Percentiles rank a stretch among this genome's conserved stretches.
Evolutionary conservation across 2,797 vertebrate genomes (phyloP).

Genomic region (Decapterus maruadsi): DNA sequence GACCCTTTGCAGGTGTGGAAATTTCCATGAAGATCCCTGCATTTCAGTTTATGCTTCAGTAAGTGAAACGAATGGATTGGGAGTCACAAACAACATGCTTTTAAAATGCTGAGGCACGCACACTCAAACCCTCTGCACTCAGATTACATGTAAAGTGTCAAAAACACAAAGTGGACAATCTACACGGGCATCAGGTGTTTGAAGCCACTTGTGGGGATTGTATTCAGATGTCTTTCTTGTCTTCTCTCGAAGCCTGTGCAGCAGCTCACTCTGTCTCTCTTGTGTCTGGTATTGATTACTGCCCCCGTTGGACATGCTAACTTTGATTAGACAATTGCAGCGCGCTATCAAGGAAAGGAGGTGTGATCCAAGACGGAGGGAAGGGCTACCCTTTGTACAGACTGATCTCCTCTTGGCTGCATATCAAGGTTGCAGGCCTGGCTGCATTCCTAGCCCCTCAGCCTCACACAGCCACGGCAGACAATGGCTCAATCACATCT

Average conservation of each 20-base stretch:
- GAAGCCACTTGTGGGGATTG: slow-evolving; percentile 1
- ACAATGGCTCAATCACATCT: slow-evolving; percentile 39
- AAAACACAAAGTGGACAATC: slow-evolving; percentile 14
- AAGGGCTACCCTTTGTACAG: slow-evolving; percentile 72
- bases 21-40: slow-evolving; percentile 61
- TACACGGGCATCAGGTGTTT: slow-evolving; percentile 5
- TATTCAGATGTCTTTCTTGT: not conserved
- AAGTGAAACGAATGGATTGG: slow-evolving; percentile 23
- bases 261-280: not conserved
- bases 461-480: slow-evolving; percentile 13
- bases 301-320: slow-evolving; percentile 3
- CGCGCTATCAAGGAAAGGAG: slow-evolving; percentile 38
- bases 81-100: slow-evolving; percentile 10
- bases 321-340: slow-evolving; percentile 43
- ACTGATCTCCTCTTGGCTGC: slow-evolving; percentile 61
- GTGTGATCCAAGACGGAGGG: slow-evolving; percentile 46
- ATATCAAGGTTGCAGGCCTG: slow-evolving; percentile 57
- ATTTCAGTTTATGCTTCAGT: not conserved
- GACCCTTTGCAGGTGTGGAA: slow-evolving; percentile 69
- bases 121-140: slow-evolving; percentile 1
- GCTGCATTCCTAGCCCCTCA: slow-evolving; percentile 44
- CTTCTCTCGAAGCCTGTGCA: not conserved
- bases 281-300: slow-evolving; percentile 19
- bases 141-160: slow-evolving; percentile 28
- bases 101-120: slow-evolving; percentile 2